These are phyloP conservation scores for Cheirogaleus medius DNA, from an alignment of 2,113 vertebrate genomes.

Conservation along the genomic window DNA sequence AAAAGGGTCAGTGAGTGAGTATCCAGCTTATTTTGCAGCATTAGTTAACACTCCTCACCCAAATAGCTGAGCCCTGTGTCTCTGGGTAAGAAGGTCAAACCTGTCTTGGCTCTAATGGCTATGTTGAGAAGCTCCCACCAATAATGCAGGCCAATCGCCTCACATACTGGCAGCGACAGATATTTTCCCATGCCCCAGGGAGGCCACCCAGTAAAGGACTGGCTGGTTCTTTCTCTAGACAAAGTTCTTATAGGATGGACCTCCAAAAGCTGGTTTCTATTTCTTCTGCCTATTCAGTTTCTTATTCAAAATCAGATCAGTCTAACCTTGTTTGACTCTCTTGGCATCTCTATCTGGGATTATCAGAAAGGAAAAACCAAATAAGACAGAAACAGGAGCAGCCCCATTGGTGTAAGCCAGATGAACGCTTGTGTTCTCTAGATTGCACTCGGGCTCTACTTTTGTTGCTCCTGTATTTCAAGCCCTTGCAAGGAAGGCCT, in stretches of 20 bases:
- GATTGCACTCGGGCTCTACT: no score
- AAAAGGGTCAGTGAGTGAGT: neutral
- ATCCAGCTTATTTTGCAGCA: neutral
- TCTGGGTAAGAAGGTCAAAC: neutral
- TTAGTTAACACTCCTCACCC: neutral
- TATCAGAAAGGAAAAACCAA: neutral
- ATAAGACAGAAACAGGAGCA: neutral
- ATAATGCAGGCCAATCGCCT: neutral
- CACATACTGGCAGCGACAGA: accelerated
- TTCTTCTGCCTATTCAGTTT: neutral
- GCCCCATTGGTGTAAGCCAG: neutral
- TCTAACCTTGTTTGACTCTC: neutral
- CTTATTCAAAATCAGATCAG: neutral
- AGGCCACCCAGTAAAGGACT: neutral
- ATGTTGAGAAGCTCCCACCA: neutral
- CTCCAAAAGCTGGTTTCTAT: neutral
- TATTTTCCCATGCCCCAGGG: neutral
- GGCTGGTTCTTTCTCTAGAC: neutral
- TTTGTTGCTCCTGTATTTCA: neutral
- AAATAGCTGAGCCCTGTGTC: neutral
- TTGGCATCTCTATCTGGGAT: neutral
- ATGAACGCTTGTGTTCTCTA: accelerated
- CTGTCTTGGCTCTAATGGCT: neutral
- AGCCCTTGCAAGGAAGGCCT: neutral
- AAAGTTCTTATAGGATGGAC: neutral